These are phyloP conservation scores for Sebastes dallii DNA, from an alignment of 2,797 vertebrate genomes.

Conservation along the genomic window DNA sequence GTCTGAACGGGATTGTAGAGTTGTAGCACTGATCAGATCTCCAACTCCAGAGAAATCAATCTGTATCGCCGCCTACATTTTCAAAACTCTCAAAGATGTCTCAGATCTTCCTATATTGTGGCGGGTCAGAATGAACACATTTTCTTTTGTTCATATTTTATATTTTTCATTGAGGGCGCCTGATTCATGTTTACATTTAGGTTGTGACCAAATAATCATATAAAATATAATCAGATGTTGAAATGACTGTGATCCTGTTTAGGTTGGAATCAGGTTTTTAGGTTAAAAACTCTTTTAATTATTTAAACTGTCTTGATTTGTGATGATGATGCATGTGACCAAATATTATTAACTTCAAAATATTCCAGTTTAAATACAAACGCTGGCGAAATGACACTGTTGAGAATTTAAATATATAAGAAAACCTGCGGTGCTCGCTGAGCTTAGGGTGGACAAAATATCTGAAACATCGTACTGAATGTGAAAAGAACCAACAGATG, in stretches of 20 bases:
- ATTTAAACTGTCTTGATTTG: too few relatives aligned
- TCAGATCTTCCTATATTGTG: background rate
- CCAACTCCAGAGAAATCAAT: background rate
- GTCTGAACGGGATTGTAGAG: background rate
- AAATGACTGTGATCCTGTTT: conserved; percentile 6
- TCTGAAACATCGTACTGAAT: background rate
- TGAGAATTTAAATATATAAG: background rate
- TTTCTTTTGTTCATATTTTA: background rate
- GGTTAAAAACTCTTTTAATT: background rate
- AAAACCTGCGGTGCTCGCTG: too few relatives aligned
- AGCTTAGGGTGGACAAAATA: background rate
- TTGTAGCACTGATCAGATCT: background rate
- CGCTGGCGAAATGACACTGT: background rate
- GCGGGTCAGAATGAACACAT: background rate
- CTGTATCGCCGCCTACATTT: too few relatives aligned
- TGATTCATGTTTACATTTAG: conserved; percentile 20
- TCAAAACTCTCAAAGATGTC: background rate
- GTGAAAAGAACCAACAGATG: background rate
- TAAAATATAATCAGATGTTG: background rate
- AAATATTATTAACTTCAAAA: background rate
- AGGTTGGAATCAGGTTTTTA: background rate
- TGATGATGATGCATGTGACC: background rate
- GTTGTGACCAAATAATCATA: conserved; percentile 38
- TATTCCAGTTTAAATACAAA: conserved; percentile 26
- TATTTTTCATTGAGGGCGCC: background rate